Evolutionary conservation across 2,888 invertebrate genomes (phyloP).

Genomic region (Ochropacha duplaris): DNA sequence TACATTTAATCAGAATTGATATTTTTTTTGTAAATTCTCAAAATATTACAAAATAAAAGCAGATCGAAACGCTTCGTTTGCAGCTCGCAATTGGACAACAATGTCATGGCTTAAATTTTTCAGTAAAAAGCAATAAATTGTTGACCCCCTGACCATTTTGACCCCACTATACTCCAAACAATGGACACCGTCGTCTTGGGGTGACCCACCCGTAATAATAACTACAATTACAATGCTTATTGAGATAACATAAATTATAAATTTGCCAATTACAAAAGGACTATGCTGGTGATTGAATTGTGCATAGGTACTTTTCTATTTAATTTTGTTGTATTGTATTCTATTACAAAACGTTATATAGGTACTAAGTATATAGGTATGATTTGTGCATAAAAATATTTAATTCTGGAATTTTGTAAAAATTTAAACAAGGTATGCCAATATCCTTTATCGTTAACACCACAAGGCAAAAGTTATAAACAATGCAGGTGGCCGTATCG

Average conservation of each 20-base stretch:
- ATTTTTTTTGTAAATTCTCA: no score
- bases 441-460: no score
- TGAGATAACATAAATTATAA: slow-evolving; percentile 79
- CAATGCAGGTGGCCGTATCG: no score
- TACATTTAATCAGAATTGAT: no score
- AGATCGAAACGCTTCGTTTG: not conserved
- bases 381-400: no score
- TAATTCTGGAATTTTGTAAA: no score
- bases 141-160: slow-evolving; percentile 76
- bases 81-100: slow-evolving; percentile 44
- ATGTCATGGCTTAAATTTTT: slow-evolving; percentile 63
- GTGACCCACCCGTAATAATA: slow-evolving; percentile 74
- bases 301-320: slow-evolving; percentile 1
- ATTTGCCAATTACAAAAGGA: slow-evolving; percentile 44
- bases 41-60: not conserved
- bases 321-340: not conserved
- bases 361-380: not conserved
- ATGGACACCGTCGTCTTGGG: slow-evolving; percentile 65
- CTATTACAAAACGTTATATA: not conserved
- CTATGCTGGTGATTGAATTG: slow-evolving; percentile 17
- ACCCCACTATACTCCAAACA: slow-evolving; percentile 61
- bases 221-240: slow-evolving; percentile 71
- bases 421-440: no score
- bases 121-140: slow-evolving; percentile 65
- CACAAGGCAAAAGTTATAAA: no score